Percentiles rank a stretch among this genome's conserved stretches.
Evolutionary conservation across 2,888 invertebrate genomes (phyloP).

Genomic region (Caenorhabditis sp.): DNA sequence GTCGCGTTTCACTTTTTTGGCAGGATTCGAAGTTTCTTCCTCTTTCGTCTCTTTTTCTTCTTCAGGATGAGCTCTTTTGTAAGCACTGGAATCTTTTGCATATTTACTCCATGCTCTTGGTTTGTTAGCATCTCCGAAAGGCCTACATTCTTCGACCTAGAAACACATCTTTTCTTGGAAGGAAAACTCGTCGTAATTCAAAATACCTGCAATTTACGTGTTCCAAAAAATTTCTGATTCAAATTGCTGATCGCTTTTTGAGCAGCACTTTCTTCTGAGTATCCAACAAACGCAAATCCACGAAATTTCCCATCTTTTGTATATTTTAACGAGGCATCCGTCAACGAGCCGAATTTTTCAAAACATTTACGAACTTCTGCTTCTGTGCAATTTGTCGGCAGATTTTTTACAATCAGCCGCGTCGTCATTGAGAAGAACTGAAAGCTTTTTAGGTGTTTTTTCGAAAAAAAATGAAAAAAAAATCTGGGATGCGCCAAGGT

Average conservation of each 20-base stretch:
- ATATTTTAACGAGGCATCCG: conserved; percentile 91
- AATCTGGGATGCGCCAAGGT: background rate
- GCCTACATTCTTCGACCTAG: conserved; percentile 76
- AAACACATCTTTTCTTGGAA: conserved; percentile 7
- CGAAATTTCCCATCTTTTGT: conserved; percentile 86
- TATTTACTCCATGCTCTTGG: conserved; percentile 93
- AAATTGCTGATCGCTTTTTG: conserved; percentile 81
- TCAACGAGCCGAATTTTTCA: conserved; percentile 74
- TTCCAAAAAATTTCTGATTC: conserved; percentile 84
- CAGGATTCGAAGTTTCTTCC: conserved; percentile 15
- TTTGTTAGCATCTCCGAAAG: conserved; percentile 76
- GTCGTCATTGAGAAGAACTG: conserved; percentile 37
- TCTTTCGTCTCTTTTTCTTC: background rate
- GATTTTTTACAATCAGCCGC: conserved; percentile 64
- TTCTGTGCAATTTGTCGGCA: conserved; percentile 62
- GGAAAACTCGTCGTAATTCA: background rate
- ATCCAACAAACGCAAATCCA: conserved; percentile 92
- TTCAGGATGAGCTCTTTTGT: conserved; percentile 44
- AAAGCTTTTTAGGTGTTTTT: background rate
- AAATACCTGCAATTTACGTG: conserved; percentile 80
- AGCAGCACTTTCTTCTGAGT: conserved; percentile 83
- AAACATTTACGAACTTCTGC: conserved; percentile 51
- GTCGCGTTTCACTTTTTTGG: conserved; percentile 72
- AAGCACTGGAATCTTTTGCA: conserved; percentile 76
- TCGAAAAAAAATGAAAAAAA: conserved; percentile 4